phyloP scores from a whole-genome alignment of 2,113 vertebrate species.

The Takifugu flavidus region DNA sequence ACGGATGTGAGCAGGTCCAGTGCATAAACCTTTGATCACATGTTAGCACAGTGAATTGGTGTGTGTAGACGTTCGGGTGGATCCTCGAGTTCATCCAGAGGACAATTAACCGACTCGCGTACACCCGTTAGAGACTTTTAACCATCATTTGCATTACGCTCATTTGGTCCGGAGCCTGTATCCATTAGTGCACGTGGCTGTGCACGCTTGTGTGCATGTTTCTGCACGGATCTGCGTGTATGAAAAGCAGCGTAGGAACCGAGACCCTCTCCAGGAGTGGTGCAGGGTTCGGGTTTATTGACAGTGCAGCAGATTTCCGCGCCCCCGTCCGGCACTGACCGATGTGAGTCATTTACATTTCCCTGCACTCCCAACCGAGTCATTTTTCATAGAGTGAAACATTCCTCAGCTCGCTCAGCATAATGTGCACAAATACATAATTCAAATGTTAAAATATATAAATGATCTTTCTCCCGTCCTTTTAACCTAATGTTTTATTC shows the following conservation, averaged over 20 bases:
- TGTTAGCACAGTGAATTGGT: not conserved
- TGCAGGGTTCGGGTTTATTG: not conserved
- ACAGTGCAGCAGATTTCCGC: not conserved
- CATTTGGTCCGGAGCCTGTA: constrained; percentile 33
- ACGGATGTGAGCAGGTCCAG: not conserved
- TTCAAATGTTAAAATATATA: no score
- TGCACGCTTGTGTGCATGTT: constrained; percentile 1
- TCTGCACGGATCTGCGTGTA: constrained; percentile 1
- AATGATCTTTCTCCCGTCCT: no score
- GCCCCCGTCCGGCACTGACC: not conserved
- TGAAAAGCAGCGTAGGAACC: constrained; percentile 1
- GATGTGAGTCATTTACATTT: not conserved
- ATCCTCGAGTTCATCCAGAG: constrained; percentile 11
- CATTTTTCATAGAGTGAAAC: no score
- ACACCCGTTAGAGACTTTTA: constrained; percentile 37
- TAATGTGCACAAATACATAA: no score
- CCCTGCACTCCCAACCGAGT: no score
- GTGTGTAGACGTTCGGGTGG: not conserved
- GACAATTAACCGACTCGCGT: constrained; percentile 24
- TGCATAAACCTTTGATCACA: no score
- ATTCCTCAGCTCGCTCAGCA: no score
- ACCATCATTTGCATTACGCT: constrained; percentile 27
- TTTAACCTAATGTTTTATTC: no score
- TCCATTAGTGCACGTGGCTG: constrained; percentile 12
- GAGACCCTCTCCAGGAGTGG: no score